Percentiles rank a stretch among this genome's conserved stretches.
Conservation (phyloP, 1,140 invertebrate genomes). For the Bombus balteatus region DNA sequence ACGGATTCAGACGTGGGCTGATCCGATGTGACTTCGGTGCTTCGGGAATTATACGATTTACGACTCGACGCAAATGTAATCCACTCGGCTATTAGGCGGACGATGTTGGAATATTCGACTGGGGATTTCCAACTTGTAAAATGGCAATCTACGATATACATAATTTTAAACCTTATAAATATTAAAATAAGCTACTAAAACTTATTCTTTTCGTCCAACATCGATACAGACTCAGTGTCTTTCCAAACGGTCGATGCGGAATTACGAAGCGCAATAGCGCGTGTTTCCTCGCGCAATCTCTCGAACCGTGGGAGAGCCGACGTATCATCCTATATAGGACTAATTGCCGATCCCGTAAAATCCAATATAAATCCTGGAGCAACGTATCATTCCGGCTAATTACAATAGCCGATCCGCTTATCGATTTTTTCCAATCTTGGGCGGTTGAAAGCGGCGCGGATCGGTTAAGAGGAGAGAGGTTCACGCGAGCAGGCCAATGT, state of each 20-base stretch:
- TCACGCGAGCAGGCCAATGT: constrained; percentile 52
- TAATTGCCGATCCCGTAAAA: constrained; percentile 55
- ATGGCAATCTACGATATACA: background rate
- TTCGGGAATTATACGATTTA: too few species aligned
- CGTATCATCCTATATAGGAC: constrained; percentile 8
- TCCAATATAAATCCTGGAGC: constrained; percentile 47
- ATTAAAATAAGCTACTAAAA: background rate
- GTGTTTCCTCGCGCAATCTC: background rate
- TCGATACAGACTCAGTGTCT: background rate
- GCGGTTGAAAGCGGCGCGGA: constrained; percentile 9
- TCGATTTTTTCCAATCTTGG: constrained; percentile 57
- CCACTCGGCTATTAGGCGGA: background rate
- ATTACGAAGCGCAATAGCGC: background rate
- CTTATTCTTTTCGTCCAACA: background rate
- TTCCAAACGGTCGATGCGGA: background rate
- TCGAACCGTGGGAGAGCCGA: constrained; percentile 4
- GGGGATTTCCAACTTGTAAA: background rate
- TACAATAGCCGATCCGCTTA: constrained; percentile 64
- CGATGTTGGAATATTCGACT: background rate
- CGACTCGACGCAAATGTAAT: too few species aligned
- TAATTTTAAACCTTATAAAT: too few species aligned
- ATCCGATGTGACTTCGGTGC: background rate
- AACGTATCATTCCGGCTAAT: constrained; percentile 48
- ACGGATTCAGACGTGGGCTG: too few species aligned
- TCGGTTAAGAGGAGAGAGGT: constrained; percentile 38